Base-by-base conservation (phyloP, 2,888 invertebrate species). In the Drymonia ruficornis region DNA sequence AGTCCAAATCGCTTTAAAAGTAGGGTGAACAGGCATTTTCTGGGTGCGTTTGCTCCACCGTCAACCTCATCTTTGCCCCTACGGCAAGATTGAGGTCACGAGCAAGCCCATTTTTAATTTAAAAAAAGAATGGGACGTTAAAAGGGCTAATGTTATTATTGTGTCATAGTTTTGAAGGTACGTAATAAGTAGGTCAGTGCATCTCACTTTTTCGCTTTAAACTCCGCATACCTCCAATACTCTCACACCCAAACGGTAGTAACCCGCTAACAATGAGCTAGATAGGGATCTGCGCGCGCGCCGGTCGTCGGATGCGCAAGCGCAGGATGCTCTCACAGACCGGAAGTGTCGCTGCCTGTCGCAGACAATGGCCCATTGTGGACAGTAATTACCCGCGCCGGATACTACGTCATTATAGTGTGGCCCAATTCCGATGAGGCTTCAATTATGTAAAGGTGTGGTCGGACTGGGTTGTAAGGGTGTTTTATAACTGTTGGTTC, bases 361-460 rank as follows among this genome's bases (percentile, higher is more conserved):
- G 72, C 78, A 82, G 75, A 90, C 90, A 91, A 90, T 89, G 77
- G 82, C 55, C 87, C 78, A 90, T 91, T 91, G 90, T 90, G 80
- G 78, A 59, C 67, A 59, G 78, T 81, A 84, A 86, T 85, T 84
- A 83, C 76, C 76, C 69, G 65, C 59, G 72, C 84, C 77, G 80
- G 81, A 80, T 69, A 67, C 78, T 65, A 72, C 76, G 76, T 75
- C 78, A 81, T 79, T 73, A 74, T 70, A 70, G 67, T 68, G 70
- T 76, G 80, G 57, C 65, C 74, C 64, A 66, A 55, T 76, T 75
- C 62, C 62, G 60, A 68, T 65, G 55, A 55, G 57, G 43, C 47
- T 50, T 44, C 43, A 44, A 64, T 60, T 63, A 29, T 29, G n/a
- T 66, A 57, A 49, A 57, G 48, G 52, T 69, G 8, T 6, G 18